Conservation (phyloP, 2,113 vertebrate species). For the Petromus typicus region DNA sequence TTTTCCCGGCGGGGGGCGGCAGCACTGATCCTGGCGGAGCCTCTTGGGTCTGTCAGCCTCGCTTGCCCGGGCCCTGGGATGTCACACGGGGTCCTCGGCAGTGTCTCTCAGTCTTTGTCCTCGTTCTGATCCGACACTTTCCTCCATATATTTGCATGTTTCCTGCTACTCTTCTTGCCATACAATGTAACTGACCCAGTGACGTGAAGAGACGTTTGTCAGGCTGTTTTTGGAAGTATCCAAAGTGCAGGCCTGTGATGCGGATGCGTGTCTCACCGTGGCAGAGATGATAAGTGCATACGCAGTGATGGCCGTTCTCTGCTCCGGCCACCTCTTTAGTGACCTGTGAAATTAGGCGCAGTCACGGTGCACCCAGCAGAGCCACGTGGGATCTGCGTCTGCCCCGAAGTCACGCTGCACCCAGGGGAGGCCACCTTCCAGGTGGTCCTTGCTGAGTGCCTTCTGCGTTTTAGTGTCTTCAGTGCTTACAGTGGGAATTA, state of each 20-base stretch:
- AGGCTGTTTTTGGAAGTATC: constrained; percentile 3
- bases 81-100: rapidly evolving
- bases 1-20: constrained; percentile 4
- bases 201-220: constrained; percentile 49
- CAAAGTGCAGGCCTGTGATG: neutral
- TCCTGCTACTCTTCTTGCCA: neutral
- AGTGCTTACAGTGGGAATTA: neutral
- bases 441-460: neutral
- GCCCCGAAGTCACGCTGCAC: neutral
- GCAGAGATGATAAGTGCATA: neutral
- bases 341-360: constrained; percentile 63
- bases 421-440: neutral
- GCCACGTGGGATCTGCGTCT: neutral
- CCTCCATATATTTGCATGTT: neutral
- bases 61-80: rapidly evolving
- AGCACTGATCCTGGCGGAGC: neutral
- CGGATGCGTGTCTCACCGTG: neutral
- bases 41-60: neutral
- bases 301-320: constrained; percentile 23
- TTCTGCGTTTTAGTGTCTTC: neutral
- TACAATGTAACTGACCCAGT: constrained; percentile 18
- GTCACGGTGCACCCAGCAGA: neutral
- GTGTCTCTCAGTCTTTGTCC: neutral
- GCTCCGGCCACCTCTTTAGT: constrained; percentile 45
- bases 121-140: neutral